Evolutionary conservation across 2,113 vertebrate species (phyloP).

Genomic region (Eublepharis macularius): DNA sequence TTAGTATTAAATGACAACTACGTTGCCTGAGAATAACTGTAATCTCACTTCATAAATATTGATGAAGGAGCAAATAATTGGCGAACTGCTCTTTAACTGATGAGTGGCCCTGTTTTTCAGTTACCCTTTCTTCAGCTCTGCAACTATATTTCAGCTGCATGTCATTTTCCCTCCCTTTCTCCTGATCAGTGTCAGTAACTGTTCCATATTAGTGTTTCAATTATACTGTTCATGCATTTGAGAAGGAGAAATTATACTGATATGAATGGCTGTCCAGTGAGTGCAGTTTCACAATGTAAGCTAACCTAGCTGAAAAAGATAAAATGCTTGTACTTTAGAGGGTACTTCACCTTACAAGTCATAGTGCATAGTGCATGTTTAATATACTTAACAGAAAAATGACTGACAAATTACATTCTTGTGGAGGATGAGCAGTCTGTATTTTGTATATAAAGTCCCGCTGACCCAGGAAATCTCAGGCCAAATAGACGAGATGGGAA

Average conservation of each 20-base stretch:
- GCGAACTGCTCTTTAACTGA: background rate
- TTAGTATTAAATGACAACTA: slow-evolving; percentile 11
- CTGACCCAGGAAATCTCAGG: background rate
- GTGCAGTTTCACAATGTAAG: background rate
- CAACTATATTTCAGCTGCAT: background rate
- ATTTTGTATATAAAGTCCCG: no score
- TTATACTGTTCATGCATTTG: background rate
- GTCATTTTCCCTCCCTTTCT: background rate
- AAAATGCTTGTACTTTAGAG: background rate
- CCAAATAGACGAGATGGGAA: background rate
- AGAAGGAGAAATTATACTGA: background rate
- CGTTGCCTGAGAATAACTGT: slow-evolving; percentile 8
- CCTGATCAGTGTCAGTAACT: background rate
- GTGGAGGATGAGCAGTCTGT: no score
- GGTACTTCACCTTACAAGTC: no score
- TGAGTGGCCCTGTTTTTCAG: background rate
- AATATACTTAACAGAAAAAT: background rate
- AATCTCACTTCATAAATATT: slow-evolving; percentile 30
- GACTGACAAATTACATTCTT: background rate
- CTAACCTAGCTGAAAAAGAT: no score
- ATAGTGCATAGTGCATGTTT: no score
- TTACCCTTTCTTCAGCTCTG: background rate
- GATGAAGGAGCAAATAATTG: slow-evolving; percentile 10
- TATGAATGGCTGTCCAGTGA: background rate
- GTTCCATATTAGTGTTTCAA: background rate